Percentiles rank a stretch among this genome's conserved stretches.
These are phyloP conservation scores for Orientallactaga sibirica DNA, from an alignment of 2,797 vertebrate species.

Conservation along the genomic window DNA sequence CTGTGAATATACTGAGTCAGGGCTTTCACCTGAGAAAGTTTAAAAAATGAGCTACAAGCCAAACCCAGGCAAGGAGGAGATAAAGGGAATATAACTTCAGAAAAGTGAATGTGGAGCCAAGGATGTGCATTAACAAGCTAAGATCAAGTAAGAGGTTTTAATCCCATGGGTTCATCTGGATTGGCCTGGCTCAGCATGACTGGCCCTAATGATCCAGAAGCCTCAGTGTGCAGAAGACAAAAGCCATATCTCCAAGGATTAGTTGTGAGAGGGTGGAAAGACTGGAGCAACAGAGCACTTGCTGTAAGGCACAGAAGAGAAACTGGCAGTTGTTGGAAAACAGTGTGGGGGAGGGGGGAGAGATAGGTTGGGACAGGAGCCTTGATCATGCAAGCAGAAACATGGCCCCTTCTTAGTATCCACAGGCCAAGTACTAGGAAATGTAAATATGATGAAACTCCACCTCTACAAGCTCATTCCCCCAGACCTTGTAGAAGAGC, in stretches of 20 bases:
- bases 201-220: neutral
- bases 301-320: neutral
- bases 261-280: slow-evolving; percentile 70
- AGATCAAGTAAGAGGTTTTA: slow-evolving; percentile 64
- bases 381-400: neutral
- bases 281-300: slow-evolving; percentile 2
- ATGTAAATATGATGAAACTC: neutral
- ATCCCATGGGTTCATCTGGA: neutral
- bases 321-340: neutral
- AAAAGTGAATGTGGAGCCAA: neutral
- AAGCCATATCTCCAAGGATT: slow-evolving; percentile 61
- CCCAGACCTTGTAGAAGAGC: neutral
- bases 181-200: neutral
- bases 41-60: neutral
- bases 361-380: neutral
- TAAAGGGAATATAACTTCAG: neutral
- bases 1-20: neutral
- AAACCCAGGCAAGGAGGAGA: neutral
- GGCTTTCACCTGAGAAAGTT: neutral
- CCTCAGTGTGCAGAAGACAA: neutral
- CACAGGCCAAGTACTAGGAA: neutral
- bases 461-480: neutral
- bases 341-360: too few relatives aligned
- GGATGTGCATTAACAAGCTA: neutral
- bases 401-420: neutral